Base-by-base conservation (phyloP, 2,797 vertebrate genomes). In the Chiroxiphia lanceolata region DNA sequence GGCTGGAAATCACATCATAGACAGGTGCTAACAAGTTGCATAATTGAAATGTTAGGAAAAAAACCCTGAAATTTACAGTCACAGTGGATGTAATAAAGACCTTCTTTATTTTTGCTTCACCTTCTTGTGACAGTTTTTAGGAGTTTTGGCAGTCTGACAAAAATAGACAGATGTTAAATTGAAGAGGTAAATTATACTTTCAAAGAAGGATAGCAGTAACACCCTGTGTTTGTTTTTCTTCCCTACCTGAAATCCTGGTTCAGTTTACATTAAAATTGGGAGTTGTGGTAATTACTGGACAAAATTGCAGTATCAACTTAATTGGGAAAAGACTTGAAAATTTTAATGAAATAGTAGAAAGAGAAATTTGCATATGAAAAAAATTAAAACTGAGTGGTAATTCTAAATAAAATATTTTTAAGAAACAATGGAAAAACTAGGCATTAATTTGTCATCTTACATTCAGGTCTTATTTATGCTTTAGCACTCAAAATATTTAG, bases 141-240 rank as follows among this genome's bases (percentile, higher is more conserved):
- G n/a, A 85, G 13, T 76, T 87, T 87, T 91, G 84, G 56, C 74
- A 95, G 56, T 59, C 80, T 93, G 77, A 93, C 79, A 90, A 87
- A 95, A 88, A 48, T 21, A 90, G 65, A 19, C 44, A 65, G n/a
- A 61, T 91, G 34, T 78, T 95, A 88, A 96, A 93, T 18, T 56
- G 57, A 87, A 80, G 60, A 89, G 61, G 42, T 64, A 87, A 90
- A 65, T 93, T 86, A 76, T 8, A 13, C 7, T 91, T 96, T 89
- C 9, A 34, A 74, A 90, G 79, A 94, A 93, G 26, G 69, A 45
- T 67, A 92, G 38, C 56, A 65, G 31, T 60, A 89, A 89, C 71
- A 54, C 15, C 12, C 3, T 47, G 23, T 67, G 71, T 56, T 91
- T 4, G 3, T 87, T 96, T 60, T 82, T 94, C 44, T 75, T 15